Conservation (phyloP, 2,113 vertebrate species). For the Melanotaenia duboulayi region DNA sequence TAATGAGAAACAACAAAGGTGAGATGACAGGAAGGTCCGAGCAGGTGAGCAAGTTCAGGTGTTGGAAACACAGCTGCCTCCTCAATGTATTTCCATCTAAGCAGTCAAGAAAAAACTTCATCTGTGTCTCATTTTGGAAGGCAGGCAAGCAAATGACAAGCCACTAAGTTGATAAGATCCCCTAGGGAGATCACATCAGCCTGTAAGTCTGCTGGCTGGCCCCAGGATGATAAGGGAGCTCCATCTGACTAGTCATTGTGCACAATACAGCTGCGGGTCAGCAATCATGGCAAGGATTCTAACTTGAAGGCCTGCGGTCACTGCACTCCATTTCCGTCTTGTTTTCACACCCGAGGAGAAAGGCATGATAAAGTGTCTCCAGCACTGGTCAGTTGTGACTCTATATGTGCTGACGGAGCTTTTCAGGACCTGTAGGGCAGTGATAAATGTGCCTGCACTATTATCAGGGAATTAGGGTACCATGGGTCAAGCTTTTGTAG, state of each 20-base stretch:
- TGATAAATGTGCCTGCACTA: slow-evolving; percentile 22
- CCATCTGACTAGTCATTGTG: not conserved
- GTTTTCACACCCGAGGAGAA: slow-evolving; percentile 16
- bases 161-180: slow-evolving; percentile 18
- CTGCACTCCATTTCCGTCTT: slow-evolving; percentile 13
- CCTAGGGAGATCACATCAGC: slow-evolving; percentile 17
- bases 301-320: slow-evolving; percentile 9
- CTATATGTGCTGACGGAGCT: slow-evolving; percentile 23
- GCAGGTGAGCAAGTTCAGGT: too few species aligned
- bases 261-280: slow-evolving; percentile 15
- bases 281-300: not conserved
- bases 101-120: slow-evolving; percentile 13
- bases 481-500: not conserved
- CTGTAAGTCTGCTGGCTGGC: slow-evolving; percentile 27
- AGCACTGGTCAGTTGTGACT: slow-evolving; percentile 23
- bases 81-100: slow-evolving; percentile 6
- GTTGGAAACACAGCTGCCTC: not conserved
- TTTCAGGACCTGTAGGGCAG: slow-evolving; percentile 7
- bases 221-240: slow-evolving; percentile 18
- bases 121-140: not conserved
- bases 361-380: slow-evolving; percentile 20
- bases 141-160: slow-evolving; percentile 21
- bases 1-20: not conserved
- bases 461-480: slow-evolving; percentile 14
- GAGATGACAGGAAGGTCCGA: not conserved